These are phyloP conservation scores for Henicopernis longicauda DNA, from an alignment of 2,113 vertebrate species.

Conservation along the genomic window DNA sequence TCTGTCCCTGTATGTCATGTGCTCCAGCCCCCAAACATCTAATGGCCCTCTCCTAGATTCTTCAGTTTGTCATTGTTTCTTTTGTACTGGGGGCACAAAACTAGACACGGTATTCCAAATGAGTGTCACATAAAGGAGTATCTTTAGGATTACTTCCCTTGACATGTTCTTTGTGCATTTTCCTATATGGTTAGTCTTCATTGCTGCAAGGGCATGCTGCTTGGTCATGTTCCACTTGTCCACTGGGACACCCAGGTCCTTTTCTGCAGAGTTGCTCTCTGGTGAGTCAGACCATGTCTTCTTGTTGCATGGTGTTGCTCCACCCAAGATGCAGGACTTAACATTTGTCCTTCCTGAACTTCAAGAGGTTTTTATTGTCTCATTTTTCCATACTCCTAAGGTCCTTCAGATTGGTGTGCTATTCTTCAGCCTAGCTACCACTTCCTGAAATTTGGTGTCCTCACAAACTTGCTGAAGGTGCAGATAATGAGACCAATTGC, in stretches of 20 bases:
- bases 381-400: neutral
- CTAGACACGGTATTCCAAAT: neutral
- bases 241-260: neutral
- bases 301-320: neutral
- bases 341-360: neutral
- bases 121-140: neutral
- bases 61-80: neutral
- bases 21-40: neutral
- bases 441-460: neutral
- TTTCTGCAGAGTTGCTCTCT: neutral
- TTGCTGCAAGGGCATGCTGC: accelerated
- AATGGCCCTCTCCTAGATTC: neutral
- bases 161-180: accelerated
- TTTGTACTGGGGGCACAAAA: neutral
- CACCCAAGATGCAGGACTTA: neutral
- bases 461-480: neutral
- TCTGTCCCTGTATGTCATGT: neutral
- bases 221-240: neutral
- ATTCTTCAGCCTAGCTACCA: neutral
- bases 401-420: neutral
- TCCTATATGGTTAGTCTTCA: neutral
- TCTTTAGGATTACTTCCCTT: neutral
- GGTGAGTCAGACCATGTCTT: neutral
- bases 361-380: neutral
- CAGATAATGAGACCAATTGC: neutral